Base-by-base conservation (phyloP, 2,797 vertebrate species). In the Diceros bicornis region DNA sequence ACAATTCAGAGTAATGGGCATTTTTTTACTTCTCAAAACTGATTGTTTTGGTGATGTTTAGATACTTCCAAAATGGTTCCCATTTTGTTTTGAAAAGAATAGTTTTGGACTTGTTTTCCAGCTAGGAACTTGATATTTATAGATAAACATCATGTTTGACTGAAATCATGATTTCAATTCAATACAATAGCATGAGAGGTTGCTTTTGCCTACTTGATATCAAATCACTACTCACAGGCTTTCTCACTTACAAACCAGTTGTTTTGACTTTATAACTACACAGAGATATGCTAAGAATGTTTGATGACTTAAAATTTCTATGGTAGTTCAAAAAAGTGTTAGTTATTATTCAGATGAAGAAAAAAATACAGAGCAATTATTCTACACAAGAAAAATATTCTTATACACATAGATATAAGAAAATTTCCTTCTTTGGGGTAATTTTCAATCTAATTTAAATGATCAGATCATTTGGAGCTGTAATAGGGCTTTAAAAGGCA, bases 391-490 rank as follows among this genome's bases (percentile, higher is more conserved):
- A 94, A 4, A 41, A 41, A 44, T 68, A 84, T 68, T 57, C 7
- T 77, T 74, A 32, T 66, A 61, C 7, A 85, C 0, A 77, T 23
- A 64, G 7, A 93, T 37, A 29, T 29, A 91, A 84, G 34, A 92
- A 77, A 72, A 69, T 14, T 78, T 7, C 5, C 10, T 66, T 97
- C 34, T 6, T 68, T 62, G 2, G 16, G n/a, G 9, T 68, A 75
- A 81, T 87, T 85, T 91, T 92, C 18, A 85, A 47, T 85, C 6
- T 93, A 89, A 59, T 90, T 84, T 25, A 78, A 93, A 37, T 94
- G 2, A 66, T 89, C 52, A 62, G 25, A 72, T 12, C 4, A 77
- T 86, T 37, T 64, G 16, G 27, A 93, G 7, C 7, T 78, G 10
- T 1, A 37, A 6, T 47, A 32, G 12, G 18, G 4, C 2, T 16